Base-by-base conservation (phyloP, 2,113 vertebrate species). In the Ranitomeya imitator region DNA sequence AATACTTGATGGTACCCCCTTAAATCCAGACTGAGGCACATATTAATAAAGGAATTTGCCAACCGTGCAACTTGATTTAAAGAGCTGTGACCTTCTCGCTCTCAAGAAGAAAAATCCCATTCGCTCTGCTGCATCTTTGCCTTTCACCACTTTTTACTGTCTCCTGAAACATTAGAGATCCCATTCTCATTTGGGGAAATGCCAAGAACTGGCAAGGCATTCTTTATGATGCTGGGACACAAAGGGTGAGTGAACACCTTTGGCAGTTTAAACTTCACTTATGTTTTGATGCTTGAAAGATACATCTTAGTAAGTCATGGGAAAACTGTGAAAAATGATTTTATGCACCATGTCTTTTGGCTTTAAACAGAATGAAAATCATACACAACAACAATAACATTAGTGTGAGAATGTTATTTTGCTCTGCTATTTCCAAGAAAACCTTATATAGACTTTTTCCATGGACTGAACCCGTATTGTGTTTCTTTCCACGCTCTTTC, bases 41-140 rank as follows among this genome's bases (percentile, higher is more conserved):
- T 88, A 88, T 88, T 88, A 88, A 88, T 88, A 85, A 88, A 85
- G 83, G 82, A 88, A 85, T 88, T 88, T 88, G 87, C 87, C 87
- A 88, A 88, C 73, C 74, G 73, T 88, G 87, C 81, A 85, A 67
- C 87, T 88, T 88, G 87, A 88, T 88, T 88, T 88, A 88, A 88
- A 88, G 73, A 83, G 80, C 87, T 88, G 59, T 88, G 87, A 88
- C 87, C 87, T 88, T 88, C 87, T 88, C 60, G 73, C 73, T 79
- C 73, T 88, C 82, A 78, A 88, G 87, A 85, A 88, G 87, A 85
- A 88, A 85, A 85, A 88, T 88, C 87, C 87, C 87, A 88, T 88
- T 88, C 74, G 87, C 87, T 85, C 87, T 85, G 81, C 82, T 85
- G 87, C 82, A 79, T 85, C 80, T 83, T 88, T 88, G 45, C 82